These are phyloP conservation scores for Drosophila formosana DNA, from an alignment of 2,888 invertebrate species.

Conservation along the genomic window DNA sequence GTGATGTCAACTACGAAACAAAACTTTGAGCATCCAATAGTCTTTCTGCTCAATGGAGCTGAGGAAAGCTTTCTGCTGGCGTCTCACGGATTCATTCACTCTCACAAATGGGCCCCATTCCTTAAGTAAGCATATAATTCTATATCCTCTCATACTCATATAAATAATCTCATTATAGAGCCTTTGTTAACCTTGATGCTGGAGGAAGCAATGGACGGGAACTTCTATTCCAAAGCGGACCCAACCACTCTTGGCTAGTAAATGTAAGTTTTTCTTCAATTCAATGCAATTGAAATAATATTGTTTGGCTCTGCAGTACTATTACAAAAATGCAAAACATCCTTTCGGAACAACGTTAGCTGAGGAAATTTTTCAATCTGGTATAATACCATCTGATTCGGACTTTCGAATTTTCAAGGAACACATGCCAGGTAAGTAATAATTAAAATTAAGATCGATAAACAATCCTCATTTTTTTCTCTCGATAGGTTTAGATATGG, in stretches of 20 bases:
- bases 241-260: slow-evolving; percentile 89
- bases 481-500: slow-evolving; percentile 89
- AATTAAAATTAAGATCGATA: neutral
- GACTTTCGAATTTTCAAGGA: slow-evolving; percentile 85
- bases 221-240: slow-evolving; percentile 94
- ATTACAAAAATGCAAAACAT: slow-evolving; percentile 85
- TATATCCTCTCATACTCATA: neutral
- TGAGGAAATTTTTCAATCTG: slow-evolving; percentile 89
- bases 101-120: slow-evolving; percentile 93
- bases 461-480: neutral
- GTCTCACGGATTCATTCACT: slow-evolving; percentile 88
- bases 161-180: slow-evolving; percentile 75
- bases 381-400: slow-evolving; percentile 89
- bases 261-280: slow-evolving; percentile 80
- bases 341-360: slow-evolving; percentile 87
- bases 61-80: slow-evolving; percentile 89
- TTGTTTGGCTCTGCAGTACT: slow-evolving; percentile 79
- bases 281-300: neutral
- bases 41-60: slow-evolving; percentile 89
- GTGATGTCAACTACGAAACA: slow-evolving; percentile 83
- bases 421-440: slow-evolving; percentile 67
- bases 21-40: slow-evolving; percentile 86
- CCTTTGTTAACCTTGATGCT: slow-evolving; percentile 95
- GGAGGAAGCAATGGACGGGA: slow-evolving; percentile 96
- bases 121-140: slow-evolving; percentile 83